These are phyloP conservation scores for Scaptomyza flava DNA, from an alignment of 2,888 invertebrate species.

Conservation along the genomic window DNA sequence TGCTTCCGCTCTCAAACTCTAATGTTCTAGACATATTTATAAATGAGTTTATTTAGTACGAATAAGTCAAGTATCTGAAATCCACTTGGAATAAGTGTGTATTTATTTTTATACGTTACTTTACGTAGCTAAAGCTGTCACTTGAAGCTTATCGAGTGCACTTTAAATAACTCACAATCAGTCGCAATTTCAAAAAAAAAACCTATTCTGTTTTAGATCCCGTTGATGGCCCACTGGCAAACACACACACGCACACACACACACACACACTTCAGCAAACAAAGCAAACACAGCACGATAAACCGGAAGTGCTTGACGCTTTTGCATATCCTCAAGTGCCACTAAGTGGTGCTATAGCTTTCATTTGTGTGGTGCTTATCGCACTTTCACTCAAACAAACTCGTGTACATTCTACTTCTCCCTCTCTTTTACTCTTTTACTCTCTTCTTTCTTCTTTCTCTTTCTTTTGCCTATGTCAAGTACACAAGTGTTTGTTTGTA, in stretches of 20 bases:
- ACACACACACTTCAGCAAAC: conserved; percentile 1
- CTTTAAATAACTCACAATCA: conserved; percentile 55
- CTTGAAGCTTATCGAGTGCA: conserved; percentile 32
- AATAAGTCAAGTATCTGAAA: background rate
- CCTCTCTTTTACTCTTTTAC: background rate
- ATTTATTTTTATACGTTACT: background rate
- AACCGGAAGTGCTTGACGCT: conserved; percentile 72
- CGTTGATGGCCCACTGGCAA: background rate
- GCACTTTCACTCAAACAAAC: conserved; percentile 54
- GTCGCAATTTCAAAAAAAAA: conserved; percentile 22
- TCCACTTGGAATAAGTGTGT: background rate
- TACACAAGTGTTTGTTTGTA: conserved; percentile 58
- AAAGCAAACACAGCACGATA: conserved; percentile 38
- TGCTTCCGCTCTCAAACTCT: too few species aligned
- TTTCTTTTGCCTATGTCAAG: conserved; percentile 43
- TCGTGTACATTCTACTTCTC: background rate
- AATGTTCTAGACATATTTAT: too few species aligned
- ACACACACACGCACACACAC: conserved; percentile 10
- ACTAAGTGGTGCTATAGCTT: conserved; percentile 78
- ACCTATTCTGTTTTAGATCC: conserved; percentile 17
- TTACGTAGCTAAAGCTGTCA: conserved; percentile 9
- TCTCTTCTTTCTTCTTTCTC: background rate
- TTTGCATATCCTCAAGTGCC: conserved; percentile 78
- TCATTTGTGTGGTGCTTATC: conserved; percentile 70
- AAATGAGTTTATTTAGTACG: too few species aligned